Evolutionary conservation across 2,888 invertebrate species (phyloP).

Genomic region (Muschampia plurimacula): DNA sequence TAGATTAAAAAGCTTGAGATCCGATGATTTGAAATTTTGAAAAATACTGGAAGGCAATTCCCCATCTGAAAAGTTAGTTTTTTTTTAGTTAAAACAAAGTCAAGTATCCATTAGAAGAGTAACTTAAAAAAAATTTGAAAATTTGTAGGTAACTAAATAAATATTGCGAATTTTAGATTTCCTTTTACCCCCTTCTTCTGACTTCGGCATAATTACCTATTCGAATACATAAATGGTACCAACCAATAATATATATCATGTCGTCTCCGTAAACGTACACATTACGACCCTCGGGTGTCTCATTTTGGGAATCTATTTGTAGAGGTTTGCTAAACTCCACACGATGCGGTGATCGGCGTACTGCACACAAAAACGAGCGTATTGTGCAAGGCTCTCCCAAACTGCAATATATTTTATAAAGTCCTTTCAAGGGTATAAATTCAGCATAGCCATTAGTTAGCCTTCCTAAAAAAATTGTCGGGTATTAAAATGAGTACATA

Average conservation of each 20-base stretch:
- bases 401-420: constrained; percentile 73
- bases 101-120: too few species aligned
- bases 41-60: constrained; percentile 6
- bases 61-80: constrained; percentile 14
- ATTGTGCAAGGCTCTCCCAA: constrained; percentile 80
- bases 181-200: too few species aligned
- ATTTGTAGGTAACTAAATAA: too few species aligned
- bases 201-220: not conserved
- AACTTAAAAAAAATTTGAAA: too few species aligned
- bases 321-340: constrained; percentile 47
- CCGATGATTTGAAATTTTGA: constrained; percentile 7
- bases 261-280: constrained; percentile 69
- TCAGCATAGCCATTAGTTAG: constrained; percentile 64
- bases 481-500: too few species aligned
- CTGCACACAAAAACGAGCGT: constrained; percentile 55
- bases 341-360: constrained; percentile 59
- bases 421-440: constrained; percentile 71
- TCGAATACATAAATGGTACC: constrained; percentile 1
- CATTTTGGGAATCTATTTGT: constrained; percentile 53
- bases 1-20: constrained; percentile 67
- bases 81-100: not conserved
- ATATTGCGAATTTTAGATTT: too few species aligned
- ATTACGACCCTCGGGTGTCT: constrained; percentile 63
- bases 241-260: constrained; percentile 65
- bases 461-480: constrained; percentile 53